These are phyloP conservation scores for Paelopatides confundens DNA, from an alignment of 53 echinoderm and acorn worm species.

Conservation along the genomic window DNA sequence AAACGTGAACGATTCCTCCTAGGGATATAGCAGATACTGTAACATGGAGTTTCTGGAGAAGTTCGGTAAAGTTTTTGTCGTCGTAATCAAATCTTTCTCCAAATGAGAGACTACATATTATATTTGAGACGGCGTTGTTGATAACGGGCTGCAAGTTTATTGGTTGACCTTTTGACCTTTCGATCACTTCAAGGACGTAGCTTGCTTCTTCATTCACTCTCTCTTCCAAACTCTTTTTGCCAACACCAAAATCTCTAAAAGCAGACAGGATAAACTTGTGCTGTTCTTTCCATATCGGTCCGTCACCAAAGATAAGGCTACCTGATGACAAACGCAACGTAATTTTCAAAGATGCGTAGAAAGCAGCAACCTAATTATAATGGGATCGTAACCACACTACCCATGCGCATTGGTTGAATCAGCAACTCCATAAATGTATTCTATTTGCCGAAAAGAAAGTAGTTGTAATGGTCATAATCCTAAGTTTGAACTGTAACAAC, in stretches of 20 bases:
- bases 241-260: slow-evolving; percentile 38
- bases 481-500: no score
- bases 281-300: slow-evolving; percentile 6
- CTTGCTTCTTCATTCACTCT: slow-evolving; percentile 33
- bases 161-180: not conserved
- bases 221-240: slow-evolving; percentile 28
- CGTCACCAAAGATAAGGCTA: slow-evolving; percentile 35
- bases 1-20: slow-evolving; percentile 22
- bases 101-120: slow-evolving; percentile 40
- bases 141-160: slow-evolving; percentile 2
- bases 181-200: slow-evolving; percentile 3
- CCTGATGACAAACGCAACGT: no score
- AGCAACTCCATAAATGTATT: no score
- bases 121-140: slow-evolving; percentile 43
- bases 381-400: no score
- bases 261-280: slow-evolving; percentile 8
- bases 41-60: not conserved
- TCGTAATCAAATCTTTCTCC: slow-evolving; percentile 44
- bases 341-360: no score
- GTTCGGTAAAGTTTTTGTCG: slow-evolving; percentile 23
- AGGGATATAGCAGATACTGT: slow-evolving; percentile 1
- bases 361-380: no score
- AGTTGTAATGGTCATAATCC: no score
- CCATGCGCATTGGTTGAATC: no score
- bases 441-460: no score